Base-by-base conservation (phyloP, 2,888 invertebrate species). In the Parnassius orleans region DNA sequence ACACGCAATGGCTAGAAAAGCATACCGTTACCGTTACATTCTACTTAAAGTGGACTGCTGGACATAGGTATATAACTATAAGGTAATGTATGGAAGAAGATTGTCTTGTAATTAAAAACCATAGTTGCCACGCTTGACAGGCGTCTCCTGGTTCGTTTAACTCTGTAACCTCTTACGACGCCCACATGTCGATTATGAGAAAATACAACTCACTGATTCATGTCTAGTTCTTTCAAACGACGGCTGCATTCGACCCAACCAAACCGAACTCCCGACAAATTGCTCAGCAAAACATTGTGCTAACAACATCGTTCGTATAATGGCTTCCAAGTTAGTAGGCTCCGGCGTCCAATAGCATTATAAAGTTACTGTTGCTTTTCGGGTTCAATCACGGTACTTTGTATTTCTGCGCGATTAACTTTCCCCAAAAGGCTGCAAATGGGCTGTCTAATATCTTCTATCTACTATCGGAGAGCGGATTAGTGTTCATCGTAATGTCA, bases 361-460 rank as follows among this genome's bases (percentile, higher is more conserved):
- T 55, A 55, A 52, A 24, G 56, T 46, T 10, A 12, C 15, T 41
- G 53, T 44, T 44, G 50, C 55, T 44, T 53, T 42, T 46, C 54
- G 44, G 55, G 44, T 52, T 53, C 59, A 60, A 63, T 63, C 63
- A 59, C 63, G 56, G 54, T 63, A 65, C 68, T 71, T 71, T 69
- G 69, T 71, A 66, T 69, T 66, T 69, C 67, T 55, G 52, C 64
- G 56, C 63, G 51, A 63, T 63, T 67, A 69, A 70, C 66, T 67
- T 66, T 61, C 64, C 67, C 71, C 71, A 66, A 66, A 67, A 70
- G 68, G 69, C 63, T 52, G 47, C 63, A 56, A 63, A 63, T 52
- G 55, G 59, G 24, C 52, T 46, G 55, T 59, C 59, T 59, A 63
- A 63, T 59, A 58, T 33, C 63, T 59, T 55, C 54, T 58, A 59